Evolutionary conservation across 2,888 invertebrate genomes (phyloP), one percentile per base, ranked within the genome.

Genomic region (Pandemis heparana): DNA sequence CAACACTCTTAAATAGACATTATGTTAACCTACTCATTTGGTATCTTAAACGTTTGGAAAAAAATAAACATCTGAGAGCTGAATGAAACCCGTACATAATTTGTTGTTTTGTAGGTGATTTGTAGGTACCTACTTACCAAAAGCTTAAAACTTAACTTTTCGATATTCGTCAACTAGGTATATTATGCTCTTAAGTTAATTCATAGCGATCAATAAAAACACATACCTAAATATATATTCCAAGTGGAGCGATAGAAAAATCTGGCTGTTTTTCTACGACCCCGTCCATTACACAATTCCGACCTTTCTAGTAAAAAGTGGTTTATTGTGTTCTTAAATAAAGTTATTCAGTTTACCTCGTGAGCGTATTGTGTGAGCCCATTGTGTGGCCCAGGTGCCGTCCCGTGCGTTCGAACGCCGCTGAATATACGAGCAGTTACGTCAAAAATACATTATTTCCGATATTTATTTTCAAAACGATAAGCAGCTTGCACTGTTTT

Each of bases 241-340:
- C 41, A 71, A 68, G 48, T 63, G 66, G 59, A 51, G 18, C 56
- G 41, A 71, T 66, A 48, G 74, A 77, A 77, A 74, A 74, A 72
- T 38, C 62, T 76, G 80, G 79, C 77, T 85, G 81, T 85, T 87
- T 87, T 87, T 84, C 80, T 82, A 77, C 81, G 79, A 79, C 79
- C 82, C 85, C 85, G 80, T 85, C 81, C 84, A 84, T 87, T 87
- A 89, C 83, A 85, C 87, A 86, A 89, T 89, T 86, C 85, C 83
- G 85, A 85, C 86, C 87, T 90, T 88, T 88, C 84, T 86, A 85
- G 85, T 89, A 92, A 92, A 90, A 92, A 92, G 92, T 92, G 91
- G 90, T 92, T 92, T 92, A 92, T 92, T 93, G 92, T 92, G 91
- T 92, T 92, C 91, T 88, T 89, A 92, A 92, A 93, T 92, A 92